Percentiles rank a stretch among this genome's conserved stretches.
These are phyloP conservation scores for Proisotoma minuta DNA, from an alignment of 2,888 invertebrate genomes.

Conservation along the genomic window DNA sequence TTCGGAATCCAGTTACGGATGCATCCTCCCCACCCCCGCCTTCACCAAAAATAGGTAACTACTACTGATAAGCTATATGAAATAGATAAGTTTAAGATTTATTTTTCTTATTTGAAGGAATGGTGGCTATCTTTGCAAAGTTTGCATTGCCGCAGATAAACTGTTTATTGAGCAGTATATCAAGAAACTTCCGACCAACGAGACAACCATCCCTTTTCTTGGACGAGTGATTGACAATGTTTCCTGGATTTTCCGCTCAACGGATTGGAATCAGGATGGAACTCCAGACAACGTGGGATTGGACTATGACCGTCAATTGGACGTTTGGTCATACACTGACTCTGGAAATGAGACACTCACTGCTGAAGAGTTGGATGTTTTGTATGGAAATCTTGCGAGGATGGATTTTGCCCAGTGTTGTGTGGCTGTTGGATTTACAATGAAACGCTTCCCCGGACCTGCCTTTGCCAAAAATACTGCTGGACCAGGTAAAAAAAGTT, in stretches of 20 bases:
- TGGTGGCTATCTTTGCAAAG: slow-evolving; percentile 44
- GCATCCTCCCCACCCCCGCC: slow-evolving; percentile 42
- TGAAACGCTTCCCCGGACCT: slow-evolving; percentile 39
- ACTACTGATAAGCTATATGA: no score
- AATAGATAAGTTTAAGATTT: no score
- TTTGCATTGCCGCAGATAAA: slow-evolving; percentile 38
- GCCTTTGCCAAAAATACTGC: slow-evolving; percentile 22
- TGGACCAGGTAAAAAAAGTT: neutral
- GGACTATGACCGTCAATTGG: slow-evolving; percentile 29
- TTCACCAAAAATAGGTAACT: no score
- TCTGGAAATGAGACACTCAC: slow-evolving; percentile 20
- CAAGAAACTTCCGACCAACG: neutral
- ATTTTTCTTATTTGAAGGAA: slow-evolving; percentile 19
- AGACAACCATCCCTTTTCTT: slow-evolving; percentile 13
- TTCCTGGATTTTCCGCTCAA: slow-evolving; percentile 43
- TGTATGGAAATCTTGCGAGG: slow-evolving; percentile 28
- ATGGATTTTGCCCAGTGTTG: slow-evolving; percentile 43
- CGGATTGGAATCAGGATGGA: slow-evolving; percentile 37
- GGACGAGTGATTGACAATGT: slow-evolving; percentile 36
- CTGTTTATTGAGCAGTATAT: slow-evolving; percentile 25
- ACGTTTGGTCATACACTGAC: slow-evolving; percentile 24
- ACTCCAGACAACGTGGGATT: slow-evolving; percentile 41
- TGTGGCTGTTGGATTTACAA: slow-evolving; percentile 43
- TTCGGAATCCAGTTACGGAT: slow-evolving; percentile 27
- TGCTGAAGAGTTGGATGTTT: slow-evolving; percentile 31